Conservation (phyloP, 2,113 vertebrate species). For the Elephas maximus region DNA sequence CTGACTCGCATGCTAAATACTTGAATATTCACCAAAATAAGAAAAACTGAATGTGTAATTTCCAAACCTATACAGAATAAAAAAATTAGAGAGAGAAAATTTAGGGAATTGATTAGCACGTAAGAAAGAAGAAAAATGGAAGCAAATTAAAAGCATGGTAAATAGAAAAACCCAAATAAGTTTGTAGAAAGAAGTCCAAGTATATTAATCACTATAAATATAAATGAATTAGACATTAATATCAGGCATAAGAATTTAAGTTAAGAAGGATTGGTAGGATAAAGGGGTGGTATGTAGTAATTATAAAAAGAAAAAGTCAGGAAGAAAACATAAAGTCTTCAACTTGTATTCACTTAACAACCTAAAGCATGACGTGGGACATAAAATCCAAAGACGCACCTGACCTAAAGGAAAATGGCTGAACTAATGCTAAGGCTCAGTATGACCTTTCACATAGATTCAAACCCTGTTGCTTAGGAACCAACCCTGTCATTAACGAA, state of each 20-base stretch:
- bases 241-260: constrained; percentile 31
- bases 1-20: neutral
- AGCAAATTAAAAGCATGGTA: neutral
- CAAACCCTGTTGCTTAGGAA: no score
- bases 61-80: neutral
- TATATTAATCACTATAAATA: neutral
- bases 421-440: no score
- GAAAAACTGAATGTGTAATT: constrained; percentile 20
- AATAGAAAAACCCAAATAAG: neutral
- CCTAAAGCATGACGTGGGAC: neutral
- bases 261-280: neutral
- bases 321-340: neutral
- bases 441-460: no score
- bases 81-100: neutral
- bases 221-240: neutral
- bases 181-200: constrained; percentile 8
- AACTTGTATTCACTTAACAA: neutral
- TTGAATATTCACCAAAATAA: constrained; percentile 36
- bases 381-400: no score
- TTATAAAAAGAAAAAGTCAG: neutral
- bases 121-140: neutral
- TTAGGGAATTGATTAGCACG: neutral
- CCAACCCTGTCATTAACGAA: no score
- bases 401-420: no score
- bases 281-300: neutral